phyloP scores from a whole-genome alignment of 2,888 invertebrate species.

The Alsophila aescularia region DNA sequence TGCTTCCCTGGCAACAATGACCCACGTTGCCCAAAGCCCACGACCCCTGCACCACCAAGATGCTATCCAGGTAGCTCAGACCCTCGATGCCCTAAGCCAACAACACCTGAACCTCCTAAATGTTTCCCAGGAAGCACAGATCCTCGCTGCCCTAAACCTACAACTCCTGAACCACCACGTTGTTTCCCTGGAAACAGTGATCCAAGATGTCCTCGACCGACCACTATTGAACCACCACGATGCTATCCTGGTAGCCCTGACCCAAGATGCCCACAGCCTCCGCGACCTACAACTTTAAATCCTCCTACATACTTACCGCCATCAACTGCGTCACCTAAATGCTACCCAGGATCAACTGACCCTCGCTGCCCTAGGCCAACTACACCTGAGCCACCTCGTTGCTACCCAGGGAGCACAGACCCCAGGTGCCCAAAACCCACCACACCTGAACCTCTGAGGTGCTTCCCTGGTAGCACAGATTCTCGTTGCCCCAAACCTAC shows the following conservation, averaged over 20 bases:
- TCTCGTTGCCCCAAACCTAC: slow-evolving; percentile 41
- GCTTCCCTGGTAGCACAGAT: slow-evolving; percentile 51
- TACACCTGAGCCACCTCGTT: slow-evolving; percentile 29
- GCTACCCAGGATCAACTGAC: slow-evolving; percentile 52
- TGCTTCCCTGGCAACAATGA: slow-evolving; percentile 53
- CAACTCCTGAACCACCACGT: slow-evolving; percentile 40
- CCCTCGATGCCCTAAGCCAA: slow-evolving; percentile 49
- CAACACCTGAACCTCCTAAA: slow-evolving; percentile 16
- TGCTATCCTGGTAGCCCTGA: slow-evolving; percentile 30
- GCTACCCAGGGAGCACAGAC: slow-evolving; percentile 58
- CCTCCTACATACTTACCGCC: slow-evolving; percentile 47
- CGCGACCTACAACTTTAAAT: slow-evolving; percentile 42
- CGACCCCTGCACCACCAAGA: slow-evolving; percentile 41
- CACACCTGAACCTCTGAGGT: slow-evolving; percentile 33
- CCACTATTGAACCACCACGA: slow-evolving; percentile 30
- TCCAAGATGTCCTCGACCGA: slow-evolving; percentile 41
- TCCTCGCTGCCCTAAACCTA: slow-evolving; percentile 52
- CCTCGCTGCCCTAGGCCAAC: slow-evolving; percentile 46
- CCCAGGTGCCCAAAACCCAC: slow-evolving; percentile 53
- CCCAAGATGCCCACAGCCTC: slow-evolving; percentile 54
- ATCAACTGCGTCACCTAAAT: slow-evolving; percentile 39
- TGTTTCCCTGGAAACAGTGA: slow-evolving; percentile 43
- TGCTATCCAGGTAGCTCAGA: slow-evolving; percentile 53
- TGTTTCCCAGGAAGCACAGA: slow-evolving; percentile 57
- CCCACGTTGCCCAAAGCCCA: slow-evolving; percentile 58